phyloP scores from a whole-genome alignment of 2,113 vertebrate species.

The Ailurus styani region DNA sequence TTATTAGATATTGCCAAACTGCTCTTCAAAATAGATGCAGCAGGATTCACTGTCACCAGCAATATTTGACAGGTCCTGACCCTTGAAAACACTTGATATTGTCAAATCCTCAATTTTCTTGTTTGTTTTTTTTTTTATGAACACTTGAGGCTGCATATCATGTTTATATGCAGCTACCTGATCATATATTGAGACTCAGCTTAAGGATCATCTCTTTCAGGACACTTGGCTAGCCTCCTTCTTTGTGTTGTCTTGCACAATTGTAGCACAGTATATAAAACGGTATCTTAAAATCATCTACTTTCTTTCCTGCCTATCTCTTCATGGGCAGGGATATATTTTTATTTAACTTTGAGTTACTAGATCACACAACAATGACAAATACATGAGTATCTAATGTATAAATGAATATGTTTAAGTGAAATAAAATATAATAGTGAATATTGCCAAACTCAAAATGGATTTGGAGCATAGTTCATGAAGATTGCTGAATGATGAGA shows the following conservation, averaged over 20 bases:
- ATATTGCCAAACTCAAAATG: neutral
- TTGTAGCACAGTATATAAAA: neutral
- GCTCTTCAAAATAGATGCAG: neutral
- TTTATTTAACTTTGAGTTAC: neutral
- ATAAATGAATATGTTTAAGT: neutral
- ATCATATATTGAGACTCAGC: neutral
- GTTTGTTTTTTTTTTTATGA: neutral
- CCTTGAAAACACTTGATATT: neutral
- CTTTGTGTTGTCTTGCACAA: neutral
- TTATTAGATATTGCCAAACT: neutral
- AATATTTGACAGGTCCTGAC: neutral
- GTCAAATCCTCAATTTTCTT: neutral
- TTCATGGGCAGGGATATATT: neutral
- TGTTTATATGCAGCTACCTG: neutral
- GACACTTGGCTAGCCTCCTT: neutral
- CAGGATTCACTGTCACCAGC: neutral
- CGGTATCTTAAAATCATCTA: neutral
- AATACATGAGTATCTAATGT: neutral
- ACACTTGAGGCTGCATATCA: neutral
- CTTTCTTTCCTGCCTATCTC: neutral
- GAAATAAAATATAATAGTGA: neutral
- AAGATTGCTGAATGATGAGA: neutral
- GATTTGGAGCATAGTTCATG: neutral
- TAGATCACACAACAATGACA: neutral
- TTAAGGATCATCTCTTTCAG: neutral